A percentile compares a stretch with the other conserved stretches of the same genome.
These are phyloP conservation scores for Dynastes grantii DNA, from an alignment of 2,888 invertebrate genomes.

Conservation along the genomic window DNA sequence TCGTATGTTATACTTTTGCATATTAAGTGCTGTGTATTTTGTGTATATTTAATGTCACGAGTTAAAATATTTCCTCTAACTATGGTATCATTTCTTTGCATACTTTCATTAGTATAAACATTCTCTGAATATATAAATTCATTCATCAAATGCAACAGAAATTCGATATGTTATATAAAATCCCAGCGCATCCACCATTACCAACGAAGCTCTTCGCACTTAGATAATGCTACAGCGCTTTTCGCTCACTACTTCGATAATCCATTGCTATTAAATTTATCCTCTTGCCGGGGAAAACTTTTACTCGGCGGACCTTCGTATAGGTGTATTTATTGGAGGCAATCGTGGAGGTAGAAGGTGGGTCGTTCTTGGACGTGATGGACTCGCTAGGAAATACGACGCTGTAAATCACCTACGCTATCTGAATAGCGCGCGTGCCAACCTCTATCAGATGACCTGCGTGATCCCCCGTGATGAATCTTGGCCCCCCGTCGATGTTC, in stretches of 20 bases:
- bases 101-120: no score
- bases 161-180: neutral
- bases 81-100: no score
- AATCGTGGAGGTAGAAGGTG: conserved; percentile 31
- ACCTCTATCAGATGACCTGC: conserved; percentile 69
- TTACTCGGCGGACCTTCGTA: conserved; percentile 34
- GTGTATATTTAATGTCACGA: no score
- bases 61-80: no score
- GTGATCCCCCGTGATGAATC: conserved; percentile 67
- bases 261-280: conserved; percentile 32
- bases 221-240: neutral
- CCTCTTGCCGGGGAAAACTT: conserved; percentile 26
- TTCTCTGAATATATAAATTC: no score
- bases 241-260: conserved; percentile 10
- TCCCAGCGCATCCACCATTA: conserved; percentile 20
- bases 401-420: conserved; percentile 67
- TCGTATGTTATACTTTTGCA: no score
- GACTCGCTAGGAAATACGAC: conserved; percentile 66
- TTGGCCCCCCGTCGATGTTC: conserved; percentile 57
- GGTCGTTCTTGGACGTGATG: conserved; percentile 62
- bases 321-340: conserved; percentile 37
- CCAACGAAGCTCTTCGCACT: conserved; percentile 1
- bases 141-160: no score
- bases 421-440: conserved; percentile 67
- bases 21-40: no score